A percentile compares a stretch with the other conserved stretches of the same genome.
These are phyloP conservation scores for Gopherus evgoodei DNA, from an alignment of 2,113 vertebrate genomes.

Conservation along the genomic window DNA sequence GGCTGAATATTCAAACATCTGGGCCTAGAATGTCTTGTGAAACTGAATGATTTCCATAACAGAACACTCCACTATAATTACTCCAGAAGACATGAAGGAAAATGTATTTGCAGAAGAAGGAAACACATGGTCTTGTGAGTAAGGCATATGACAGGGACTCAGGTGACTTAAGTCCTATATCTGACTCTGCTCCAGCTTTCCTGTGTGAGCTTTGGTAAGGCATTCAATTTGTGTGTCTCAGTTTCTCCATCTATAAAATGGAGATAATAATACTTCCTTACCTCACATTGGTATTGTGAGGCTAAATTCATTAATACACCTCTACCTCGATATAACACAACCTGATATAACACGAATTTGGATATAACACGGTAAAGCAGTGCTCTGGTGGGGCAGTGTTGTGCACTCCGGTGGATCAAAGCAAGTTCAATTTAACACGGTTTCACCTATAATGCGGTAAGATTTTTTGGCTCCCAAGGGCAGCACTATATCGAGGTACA, in stretches of 20 bases:
- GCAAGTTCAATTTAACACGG: too few species aligned
- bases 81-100: background rate
- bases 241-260: background rate
- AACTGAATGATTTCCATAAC: background rate
- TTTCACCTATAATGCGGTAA: too few species aligned
- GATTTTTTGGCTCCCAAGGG: too few species aligned
- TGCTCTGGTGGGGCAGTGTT: too few species aligned
- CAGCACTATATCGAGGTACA: too few species aligned
- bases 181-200: background rate
- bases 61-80: background rate
- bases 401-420: too few species aligned
- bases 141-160: accelerated
- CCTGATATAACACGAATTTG: too few species aligned
- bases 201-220: background rate
- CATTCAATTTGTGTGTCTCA: background rate
- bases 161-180: background rate
- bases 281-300: background rate
- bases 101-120: background rate
- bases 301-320: background rate
- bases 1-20: background rate
- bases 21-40: accelerated
- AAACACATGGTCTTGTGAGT: background rate
- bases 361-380: too few species aligned
- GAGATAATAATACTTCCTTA: background rate
- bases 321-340: too few species aligned